phyloP scores from a whole-genome alignment of 2,888 invertebrate species.

The Trissolcus japonicus region DNA sequence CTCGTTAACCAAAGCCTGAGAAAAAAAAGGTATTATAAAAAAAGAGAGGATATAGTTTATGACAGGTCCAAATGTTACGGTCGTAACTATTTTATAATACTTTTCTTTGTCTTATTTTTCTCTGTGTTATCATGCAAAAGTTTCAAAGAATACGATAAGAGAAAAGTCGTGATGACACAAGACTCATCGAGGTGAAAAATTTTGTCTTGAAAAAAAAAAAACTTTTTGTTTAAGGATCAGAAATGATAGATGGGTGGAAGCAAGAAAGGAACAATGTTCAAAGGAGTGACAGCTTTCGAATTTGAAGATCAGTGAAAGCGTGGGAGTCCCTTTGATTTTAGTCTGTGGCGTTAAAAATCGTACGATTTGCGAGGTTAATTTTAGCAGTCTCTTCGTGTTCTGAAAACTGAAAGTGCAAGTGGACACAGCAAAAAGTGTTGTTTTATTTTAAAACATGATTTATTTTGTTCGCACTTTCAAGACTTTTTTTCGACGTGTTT shows the following conservation, averaged over 20 bases:
- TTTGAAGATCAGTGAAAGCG: slow-evolving; percentile 34
- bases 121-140: slow-evolving; percentile 37
- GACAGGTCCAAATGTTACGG: too few relatives aligned
- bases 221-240: slow-evolving; percentile 13
- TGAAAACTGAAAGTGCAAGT: too few relatives aligned
- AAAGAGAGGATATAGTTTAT: too few relatives aligned
- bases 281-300: slow-evolving; percentile 11
- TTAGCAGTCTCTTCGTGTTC: neutral
- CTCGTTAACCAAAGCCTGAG: too few relatives aligned
- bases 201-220: too few relatives aligned
- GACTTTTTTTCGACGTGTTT: too few relatives aligned
- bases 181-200: slow-evolving; percentile 8
- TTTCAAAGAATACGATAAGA: slow-evolving; percentile 23
- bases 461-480: too few relatives aligned
- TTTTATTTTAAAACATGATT: too few relatives aligned
- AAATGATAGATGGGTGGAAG: neutral
- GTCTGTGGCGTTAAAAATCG: slow-evolving; percentile 7
- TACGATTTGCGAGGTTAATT: slow-evolving; percentile 14
- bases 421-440: too few relatives aligned
- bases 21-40: too few relatives aligned
- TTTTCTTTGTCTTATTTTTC: slow-evolving; percentile 20
- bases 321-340: slow-evolving; percentile 33
- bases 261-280: slow-evolving; percentile 18
- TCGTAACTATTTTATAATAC: neutral
- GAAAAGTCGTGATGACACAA: slow-evolving; percentile 23